Evolutionary conservation across 2,113 vertebrate genomes (phyloP).

Genomic region (Bos taurus): ARS-UCD2.0 NC_037339.1:24768001-24768500

Average conservation of each 20-base stretch:
- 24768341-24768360: background rate
- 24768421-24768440: background rate
- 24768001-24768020: too few relatives aligned
- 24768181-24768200: background rate
- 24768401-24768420: background rate
- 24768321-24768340: background rate
- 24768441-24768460: background rate
- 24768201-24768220: background rate
- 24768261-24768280: background rate
- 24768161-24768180: background rate
- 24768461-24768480: background rate
- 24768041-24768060: too few relatives aligned
- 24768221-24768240: background rate
- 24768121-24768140: too few relatives aligned
- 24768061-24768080: too few relatives aligned
- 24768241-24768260: background rate
- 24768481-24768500: background rate
- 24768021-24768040: too few relatives aligned
- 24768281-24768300: background rate
- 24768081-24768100: background rate
- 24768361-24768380: background rate
- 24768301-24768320: background rate
- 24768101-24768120: too few relatives aligned
- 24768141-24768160: background rate
- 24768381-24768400: background rate